Conservation (phyloP, 2,888 invertebrate species). For the Harmothoe impar region DNA sequence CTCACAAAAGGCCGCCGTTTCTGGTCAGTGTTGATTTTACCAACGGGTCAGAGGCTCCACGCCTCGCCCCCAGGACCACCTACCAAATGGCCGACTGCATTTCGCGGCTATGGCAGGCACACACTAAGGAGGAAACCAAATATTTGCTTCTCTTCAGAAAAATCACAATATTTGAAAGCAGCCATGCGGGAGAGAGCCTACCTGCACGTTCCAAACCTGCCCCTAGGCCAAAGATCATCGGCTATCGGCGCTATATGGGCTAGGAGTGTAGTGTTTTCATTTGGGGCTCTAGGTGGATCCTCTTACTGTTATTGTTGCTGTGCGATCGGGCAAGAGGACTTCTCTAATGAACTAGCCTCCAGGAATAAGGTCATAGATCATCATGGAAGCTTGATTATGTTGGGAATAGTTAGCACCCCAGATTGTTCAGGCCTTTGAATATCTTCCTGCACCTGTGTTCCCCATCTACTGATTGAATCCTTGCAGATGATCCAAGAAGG, state of each 20-base stretch:
- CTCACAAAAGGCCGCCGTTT: not conserved
- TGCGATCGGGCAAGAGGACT: not conserved
- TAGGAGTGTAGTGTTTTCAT: constrained; percentile 15
- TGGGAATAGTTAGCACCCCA: too few species aligned
- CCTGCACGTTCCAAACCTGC: not conserved
- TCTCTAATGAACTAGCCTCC: not conserved
- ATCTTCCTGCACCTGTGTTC: too few species aligned
- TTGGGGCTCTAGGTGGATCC: not conserved
- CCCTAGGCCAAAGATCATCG: constrained; percentile 25
- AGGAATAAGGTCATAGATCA: not conserved
- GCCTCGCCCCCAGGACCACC: constrained; percentile 19
- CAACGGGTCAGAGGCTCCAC: constrained; percentile 10
- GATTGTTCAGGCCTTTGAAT: too few species aligned
- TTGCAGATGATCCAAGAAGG: too few species aligned
- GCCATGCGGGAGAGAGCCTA: constrained; percentile 17
- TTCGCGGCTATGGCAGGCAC: not conserved
- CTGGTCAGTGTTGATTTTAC: constrained; percentile 24
- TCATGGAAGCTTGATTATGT: too few species aligned
- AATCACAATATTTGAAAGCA: constrained; percentile 58
- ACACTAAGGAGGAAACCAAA: constrained; percentile 48
- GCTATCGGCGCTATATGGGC: not conserved
- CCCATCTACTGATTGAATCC: too few species aligned
- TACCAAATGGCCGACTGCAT: not conserved
- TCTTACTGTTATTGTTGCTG: not conserved
- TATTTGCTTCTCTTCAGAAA: constrained; percentile 56